Evolutionary conservation across 1,140 invertebrate species (phyloP).

Genomic region (Lycorma delicatula): DNA sequence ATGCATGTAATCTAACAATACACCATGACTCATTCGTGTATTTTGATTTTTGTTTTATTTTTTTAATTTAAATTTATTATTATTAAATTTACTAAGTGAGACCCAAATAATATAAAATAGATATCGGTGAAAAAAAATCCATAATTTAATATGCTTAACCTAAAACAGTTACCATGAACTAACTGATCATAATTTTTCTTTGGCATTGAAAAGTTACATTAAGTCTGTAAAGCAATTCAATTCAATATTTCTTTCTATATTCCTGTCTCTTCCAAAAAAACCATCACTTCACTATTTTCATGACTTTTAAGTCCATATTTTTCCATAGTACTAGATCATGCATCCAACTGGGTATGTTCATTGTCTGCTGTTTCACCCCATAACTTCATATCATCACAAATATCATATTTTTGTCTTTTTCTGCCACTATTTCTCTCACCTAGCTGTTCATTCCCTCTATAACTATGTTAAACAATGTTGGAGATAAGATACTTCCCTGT

Average conservation of each 20-base stretch:
- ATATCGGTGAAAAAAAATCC: no score
- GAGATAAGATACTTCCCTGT: conserved; percentile 4
- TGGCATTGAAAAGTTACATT: no score
- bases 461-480: neutral
- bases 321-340: neutral
- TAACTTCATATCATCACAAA: conserved; percentile 1
- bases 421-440: neutral
- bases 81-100: no score
- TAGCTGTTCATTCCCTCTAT: conserved; percentile 2
- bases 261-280: neutral
- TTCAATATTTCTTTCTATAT: neutral
- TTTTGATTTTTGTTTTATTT: no score
- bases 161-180: no score
- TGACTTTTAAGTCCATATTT: neutral
- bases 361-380: conserved; percentile 1
- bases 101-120: no score
- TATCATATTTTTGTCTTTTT: neutral
- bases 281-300: neutral
- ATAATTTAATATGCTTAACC: no score
- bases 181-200: no score
- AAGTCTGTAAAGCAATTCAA: no score
- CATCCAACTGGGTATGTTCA: neutral
- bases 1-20: no score
- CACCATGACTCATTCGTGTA: no score
- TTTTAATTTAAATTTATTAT: no score